Conservation (phyloP, 2,113 vertebrate species). For the Neogobius melanostomus region DNA sequence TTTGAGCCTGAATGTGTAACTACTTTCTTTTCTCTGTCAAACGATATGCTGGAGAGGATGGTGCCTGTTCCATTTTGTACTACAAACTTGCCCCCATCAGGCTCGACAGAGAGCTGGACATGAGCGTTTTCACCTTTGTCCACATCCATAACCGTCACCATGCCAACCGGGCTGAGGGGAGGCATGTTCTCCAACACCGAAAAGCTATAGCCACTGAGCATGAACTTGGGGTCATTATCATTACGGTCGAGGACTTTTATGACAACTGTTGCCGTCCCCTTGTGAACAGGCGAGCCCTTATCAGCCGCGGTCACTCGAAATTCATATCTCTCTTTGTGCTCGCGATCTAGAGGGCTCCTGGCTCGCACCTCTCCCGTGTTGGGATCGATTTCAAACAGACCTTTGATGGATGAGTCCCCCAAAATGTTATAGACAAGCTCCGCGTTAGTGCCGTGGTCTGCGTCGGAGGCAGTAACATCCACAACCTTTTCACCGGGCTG, state of each 20-base stretch:
- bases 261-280: slow-evolving; percentile 92
- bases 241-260: slow-evolving; percentile 94
- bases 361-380: slow-evolving; percentile 90
- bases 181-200: slow-evolving; percentile 99
- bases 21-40: slow-evolving; percentile 96
- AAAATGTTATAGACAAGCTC: slow-evolving; percentile 89
- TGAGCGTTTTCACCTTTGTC: slow-evolving; percentile 94
- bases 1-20: slow-evolving; percentile 95
- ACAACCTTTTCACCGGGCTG: slow-evolving; percentile 87
- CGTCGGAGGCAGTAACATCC: slow-evolving; percentile 89
- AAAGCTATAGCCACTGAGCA: slow-evolving; percentile 98
- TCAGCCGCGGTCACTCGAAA: slow-evolving; percentile 92
- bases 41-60: slow-evolving; percentile 96
- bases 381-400: slow-evolving; percentile 89
- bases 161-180: slow-evolving; percentile 92
- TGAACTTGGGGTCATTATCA: slow-evolving; percentile 98
- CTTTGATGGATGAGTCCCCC: slow-evolving; percentile 85
- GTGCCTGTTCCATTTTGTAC: slow-evolving; percentile 98
- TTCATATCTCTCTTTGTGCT: slow-evolving; percentile 91
- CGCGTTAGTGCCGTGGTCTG: slow-evolving; percentile 93
- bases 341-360: slow-evolving; percentile 89
- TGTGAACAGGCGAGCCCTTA: slow-evolving; percentile 91
- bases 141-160: slow-evolving; percentile 96
- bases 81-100: slow-evolving; percentile 95
- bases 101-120: slow-evolving; percentile 91